A percentile compares a stretch with the other conserved stretches of the same genome.
Conservation (phyloP, 2,113 vertebrate species). For the Orthonyx spaldingii region DNA sequence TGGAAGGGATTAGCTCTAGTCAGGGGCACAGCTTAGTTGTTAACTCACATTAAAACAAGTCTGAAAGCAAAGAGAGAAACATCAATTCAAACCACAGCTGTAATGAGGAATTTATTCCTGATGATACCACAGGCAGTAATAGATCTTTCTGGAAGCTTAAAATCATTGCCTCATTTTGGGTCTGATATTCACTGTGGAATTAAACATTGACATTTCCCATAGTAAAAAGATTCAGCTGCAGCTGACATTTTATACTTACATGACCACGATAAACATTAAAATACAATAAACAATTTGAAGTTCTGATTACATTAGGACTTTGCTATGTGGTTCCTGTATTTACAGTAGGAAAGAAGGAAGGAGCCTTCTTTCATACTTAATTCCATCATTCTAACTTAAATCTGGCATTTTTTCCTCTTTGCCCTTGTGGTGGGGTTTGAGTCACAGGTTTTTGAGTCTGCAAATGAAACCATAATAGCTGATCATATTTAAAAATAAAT, state of each 20-base stretch:
- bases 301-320: background rate
- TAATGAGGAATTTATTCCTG: conserved; percentile 11
- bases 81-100: background rate
- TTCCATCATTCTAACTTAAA: background rate
- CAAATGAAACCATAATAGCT: background rate
- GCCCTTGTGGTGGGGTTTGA: background rate
- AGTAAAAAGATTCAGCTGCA: background rate
- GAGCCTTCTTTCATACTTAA: background rate
- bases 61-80: background rate
- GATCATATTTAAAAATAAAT: background rate
- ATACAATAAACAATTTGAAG: background rate
- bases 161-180: background rate
- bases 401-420: background rate
- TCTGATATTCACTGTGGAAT: background rate
- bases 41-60: background rate
- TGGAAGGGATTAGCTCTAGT: background rate
- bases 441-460: background rate
- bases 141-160: background rate
- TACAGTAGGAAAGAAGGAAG: background rate
- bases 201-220: background rate
- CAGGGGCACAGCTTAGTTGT: background rate
- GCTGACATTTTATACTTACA: background rate
- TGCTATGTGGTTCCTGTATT: background rate
- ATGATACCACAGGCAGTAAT: background rate
- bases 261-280: background rate